Evolutionary conservation across 2,797 vertebrate species (phyloP), one percentile per base, ranked within the genome.

Genomic region (Euthynnus affinis): DNA sequence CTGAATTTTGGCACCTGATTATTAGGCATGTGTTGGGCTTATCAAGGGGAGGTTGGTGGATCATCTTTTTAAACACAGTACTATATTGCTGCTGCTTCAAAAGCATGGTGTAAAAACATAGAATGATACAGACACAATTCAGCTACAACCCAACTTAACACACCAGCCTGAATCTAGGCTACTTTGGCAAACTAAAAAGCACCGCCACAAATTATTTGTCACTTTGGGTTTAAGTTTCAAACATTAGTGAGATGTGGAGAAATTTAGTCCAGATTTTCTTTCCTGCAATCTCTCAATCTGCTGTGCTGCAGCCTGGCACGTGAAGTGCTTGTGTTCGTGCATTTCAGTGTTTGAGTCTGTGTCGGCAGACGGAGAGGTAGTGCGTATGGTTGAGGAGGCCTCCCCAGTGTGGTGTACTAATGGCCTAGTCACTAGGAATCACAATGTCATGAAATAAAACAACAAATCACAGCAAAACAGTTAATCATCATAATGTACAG

Each of bases 381-480:
- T 89, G 88, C 78, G 83, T 91, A 87, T 89, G 89, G 89, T 91
- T 87, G 87, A 92, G 88, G 89, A 91, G 89, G 90, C 88, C 93
- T 94, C 94, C 91, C 78, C 89, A 87, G 87, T 91, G 89, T 92
- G 79, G 89, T 86, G 85, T 85, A 87, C 88, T 87, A 90, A 91
- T 90, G 86, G 84, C 90, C 88, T 91, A 88, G 88, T 94, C 89
- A 94, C 94, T 77, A 92, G 88, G 72, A 94, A 90, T 89, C 91
- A 94, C 94, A 92, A 93, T 86, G 78, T 77, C 42, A 80, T 87
- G 61, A 84, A 89, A 86, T 14, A 77, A 91, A 90, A 79, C 71
- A 86, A 87, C 79, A 80, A 85, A 89, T 76, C 85, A 92, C 89
- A 91, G 85, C 71, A 80, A 87, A 87, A 92, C 83, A 88, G 78